These are phyloP conservation scores for Auanema freiburgensis DNA, from an alignment of 2,888 invertebrate genomes.

Conservation along the genomic window DNA sequence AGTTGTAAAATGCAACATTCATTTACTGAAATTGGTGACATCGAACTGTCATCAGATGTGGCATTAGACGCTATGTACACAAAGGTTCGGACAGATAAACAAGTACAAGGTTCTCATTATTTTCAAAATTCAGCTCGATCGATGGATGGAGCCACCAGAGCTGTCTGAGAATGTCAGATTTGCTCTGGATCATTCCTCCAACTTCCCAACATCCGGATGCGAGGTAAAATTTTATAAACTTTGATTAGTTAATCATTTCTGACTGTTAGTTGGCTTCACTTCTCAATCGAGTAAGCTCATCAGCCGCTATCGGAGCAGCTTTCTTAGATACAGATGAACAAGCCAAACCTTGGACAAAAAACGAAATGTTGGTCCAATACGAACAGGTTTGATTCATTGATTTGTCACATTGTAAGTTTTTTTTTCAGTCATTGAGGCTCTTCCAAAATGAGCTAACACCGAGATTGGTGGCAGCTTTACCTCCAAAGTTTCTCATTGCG, in stretches of 20 bases:
- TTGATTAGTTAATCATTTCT: not conserved
- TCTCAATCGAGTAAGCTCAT: no score
- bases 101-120: not conserved
- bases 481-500: slow-evolving; percentile 22
- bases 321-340: not conserved
- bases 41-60: not conserved
- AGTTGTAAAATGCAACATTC: not conserved
- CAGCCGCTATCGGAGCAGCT: not conserved
- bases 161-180: not conserved
- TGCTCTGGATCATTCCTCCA: not conserved
- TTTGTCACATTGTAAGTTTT: not conserved
- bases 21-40: not conserved
- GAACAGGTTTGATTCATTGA: slow-evolving; percentile 13
- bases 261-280: no score
- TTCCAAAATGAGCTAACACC: slow-evolving; percentile 21
- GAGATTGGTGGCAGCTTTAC: slow-evolving; percentile 11
- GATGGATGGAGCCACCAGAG: not conserved
- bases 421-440: slow-evolving; percentile 23
- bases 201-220: not conserved
- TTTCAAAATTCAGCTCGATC: slow-evolving; percentile 8
- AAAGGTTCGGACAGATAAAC: not conserved
- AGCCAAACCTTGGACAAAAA: slow-evolving; percentile 29
- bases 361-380: slow-evolving; percentile 29
- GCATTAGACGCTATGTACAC: slow-evolving; percentile 7
- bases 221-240: not conserved